These are phyloP conservation scores for Hystrix cristata DNA, from an alignment of 2,113 vertebrate genomes.

Conservation along the genomic window DNA sequence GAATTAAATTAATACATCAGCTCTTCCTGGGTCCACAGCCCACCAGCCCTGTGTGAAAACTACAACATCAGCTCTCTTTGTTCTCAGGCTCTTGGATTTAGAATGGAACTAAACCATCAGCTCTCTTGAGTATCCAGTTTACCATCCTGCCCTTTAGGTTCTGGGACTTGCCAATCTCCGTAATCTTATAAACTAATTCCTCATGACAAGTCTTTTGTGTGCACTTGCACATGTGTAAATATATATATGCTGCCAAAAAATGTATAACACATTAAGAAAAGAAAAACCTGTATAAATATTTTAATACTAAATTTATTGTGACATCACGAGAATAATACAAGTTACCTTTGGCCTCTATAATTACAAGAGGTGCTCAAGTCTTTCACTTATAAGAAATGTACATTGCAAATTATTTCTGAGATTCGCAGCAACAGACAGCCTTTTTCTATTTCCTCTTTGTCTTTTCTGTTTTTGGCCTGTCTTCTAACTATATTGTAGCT, in stretches of 20 bases:
- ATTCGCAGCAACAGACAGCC: neutral
- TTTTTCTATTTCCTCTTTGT: neutral
- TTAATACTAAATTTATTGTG: no score
- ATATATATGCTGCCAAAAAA: neutral
- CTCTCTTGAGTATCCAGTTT: neutral
- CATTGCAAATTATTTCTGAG: slow-evolving; percentile 8
- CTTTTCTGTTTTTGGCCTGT: neutral
- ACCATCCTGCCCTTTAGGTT: neutral
- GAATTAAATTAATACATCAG: neutral
- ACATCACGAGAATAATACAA: no score
- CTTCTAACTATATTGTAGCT: neutral
- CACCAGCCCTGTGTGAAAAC: neutral
- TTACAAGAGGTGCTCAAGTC: no score
- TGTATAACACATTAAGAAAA: no score
- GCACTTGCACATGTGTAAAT: neutral
- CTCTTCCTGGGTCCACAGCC: neutral
- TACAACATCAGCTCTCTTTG: neutral
- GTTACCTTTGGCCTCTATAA: no score
- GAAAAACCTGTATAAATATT: no score
- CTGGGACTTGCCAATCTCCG: neutral
- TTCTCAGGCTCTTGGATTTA: neutral
- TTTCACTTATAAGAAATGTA: neutral
- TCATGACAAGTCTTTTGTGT: neutral
- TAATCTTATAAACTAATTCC: neutral
- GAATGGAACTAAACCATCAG: neutral